Conservation (phyloP, 2,888 invertebrate species). For the Orchesella flavescens region DNA sequence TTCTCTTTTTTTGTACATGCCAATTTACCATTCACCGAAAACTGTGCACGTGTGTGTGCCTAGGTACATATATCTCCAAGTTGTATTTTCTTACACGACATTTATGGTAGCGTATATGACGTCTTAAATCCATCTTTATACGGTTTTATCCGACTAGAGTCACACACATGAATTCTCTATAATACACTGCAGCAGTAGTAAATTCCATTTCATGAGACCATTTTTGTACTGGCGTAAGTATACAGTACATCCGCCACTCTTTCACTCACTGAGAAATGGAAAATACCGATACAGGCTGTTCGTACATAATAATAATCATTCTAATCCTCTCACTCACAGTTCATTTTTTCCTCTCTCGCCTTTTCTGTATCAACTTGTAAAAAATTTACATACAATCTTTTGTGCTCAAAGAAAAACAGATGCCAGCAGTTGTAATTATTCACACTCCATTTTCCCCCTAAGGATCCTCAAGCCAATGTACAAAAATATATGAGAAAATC, state of each 20-base stretch:
- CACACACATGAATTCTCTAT: not conserved
- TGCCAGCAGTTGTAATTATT: not conserved
- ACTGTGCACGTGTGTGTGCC: not conserved
- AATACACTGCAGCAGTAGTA: not conserved
- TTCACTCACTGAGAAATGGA: not conserved
- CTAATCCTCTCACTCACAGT: not conserved
- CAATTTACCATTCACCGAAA: not conserved
- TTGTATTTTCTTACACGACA: not conserved
- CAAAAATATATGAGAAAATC: not conserved
- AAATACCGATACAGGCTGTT: not conserved
- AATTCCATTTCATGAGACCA: slow-evolving; percentile 3
- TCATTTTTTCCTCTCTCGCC: not conserved
- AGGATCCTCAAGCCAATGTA: not conserved
- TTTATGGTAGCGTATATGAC: slow-evolving; percentile 11
- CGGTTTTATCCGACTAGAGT: not conserved
- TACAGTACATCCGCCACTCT: not conserved
- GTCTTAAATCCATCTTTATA: not conserved
- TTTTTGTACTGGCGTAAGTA: not conserved
- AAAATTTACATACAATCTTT: not conserved
- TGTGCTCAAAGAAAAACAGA: not conserved
- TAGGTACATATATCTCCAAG: not conserved
- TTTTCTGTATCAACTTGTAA: not conserved
- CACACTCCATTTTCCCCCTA: not conserved
- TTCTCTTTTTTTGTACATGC: not conserved
- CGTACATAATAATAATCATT: slow-evolving; percentile 15